These are phyloP conservation scores for Pteronotus mesoamericanus DNA, from an alignment of 2,797 vertebrate genomes.

Conservation along the genomic window DNA sequence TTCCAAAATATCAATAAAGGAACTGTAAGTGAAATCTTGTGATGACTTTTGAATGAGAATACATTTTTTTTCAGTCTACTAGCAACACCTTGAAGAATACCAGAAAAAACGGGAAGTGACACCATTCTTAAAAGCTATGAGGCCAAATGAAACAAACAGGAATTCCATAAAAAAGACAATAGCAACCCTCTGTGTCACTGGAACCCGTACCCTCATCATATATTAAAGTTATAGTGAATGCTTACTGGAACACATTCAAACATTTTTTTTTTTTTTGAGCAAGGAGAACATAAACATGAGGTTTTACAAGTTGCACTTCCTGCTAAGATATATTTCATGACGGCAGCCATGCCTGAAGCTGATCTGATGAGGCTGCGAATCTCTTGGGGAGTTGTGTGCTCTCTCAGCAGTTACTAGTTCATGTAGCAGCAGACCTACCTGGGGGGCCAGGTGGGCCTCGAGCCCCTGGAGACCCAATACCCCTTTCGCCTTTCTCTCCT, in stretches of 20 bases:
- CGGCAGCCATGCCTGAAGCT: not conserved
- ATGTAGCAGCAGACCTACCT: slow-evolving; percentile 83
- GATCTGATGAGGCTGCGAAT: not conserved
- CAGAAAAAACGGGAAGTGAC: not conserved
- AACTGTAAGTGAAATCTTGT: slow-evolving; percentile 40
- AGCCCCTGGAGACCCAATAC: slow-evolving; percentile 90
- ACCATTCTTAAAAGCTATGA: not conserved
- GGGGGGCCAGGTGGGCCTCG: slow-evolving; percentile 89
- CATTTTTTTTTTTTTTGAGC: slow-evolving; percentile 1
- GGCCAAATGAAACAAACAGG: not conserved
- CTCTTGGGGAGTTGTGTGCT: not conserved
- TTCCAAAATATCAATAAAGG: slow-evolving; percentile 51
- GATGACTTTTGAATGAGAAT: slow-evolving; percentile 19
- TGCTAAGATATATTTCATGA: not conserved
- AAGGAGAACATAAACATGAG: slow-evolving; percentile 15
- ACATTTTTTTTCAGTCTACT: not conserved
- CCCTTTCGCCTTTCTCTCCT: slow-evolving; percentile 97
- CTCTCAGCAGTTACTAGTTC: not conserved
- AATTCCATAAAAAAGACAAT: slow-evolving; percentile 9
- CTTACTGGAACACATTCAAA: not conserved
- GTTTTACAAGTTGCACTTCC: not conserved
- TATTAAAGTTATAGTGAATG: not conserved
- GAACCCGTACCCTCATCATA: not conserved
- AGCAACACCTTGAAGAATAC: not conserved
- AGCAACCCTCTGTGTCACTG: not conserved